Conservation (phyloP, 2,888 invertebrate genomes). For the Liodrosophila aerea region DNA sequence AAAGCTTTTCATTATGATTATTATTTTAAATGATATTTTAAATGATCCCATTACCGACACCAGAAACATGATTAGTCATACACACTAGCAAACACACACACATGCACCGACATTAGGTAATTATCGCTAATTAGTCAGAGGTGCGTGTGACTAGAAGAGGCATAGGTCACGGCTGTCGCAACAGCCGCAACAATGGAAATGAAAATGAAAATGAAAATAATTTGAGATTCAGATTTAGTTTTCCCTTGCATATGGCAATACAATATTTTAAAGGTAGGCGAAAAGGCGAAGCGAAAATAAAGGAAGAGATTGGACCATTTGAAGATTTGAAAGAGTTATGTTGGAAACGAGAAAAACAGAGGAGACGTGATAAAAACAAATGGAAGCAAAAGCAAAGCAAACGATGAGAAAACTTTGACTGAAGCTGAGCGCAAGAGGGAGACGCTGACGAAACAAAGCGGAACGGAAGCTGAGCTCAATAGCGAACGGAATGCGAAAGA, state of each 20-base stretch:
- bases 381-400: slow-evolving; percentile 20
- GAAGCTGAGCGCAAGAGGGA: not conserved
- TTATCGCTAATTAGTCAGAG: slow-evolving; percentile 51
- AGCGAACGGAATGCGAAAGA: slow-evolving; percentile 43
- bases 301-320: slow-evolving; percentile 19
- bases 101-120: slow-evolving; percentile 1
- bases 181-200: slow-evolving; percentile 5
- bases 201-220: not conserved
- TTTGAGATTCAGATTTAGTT: not conserved
- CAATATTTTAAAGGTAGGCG: slow-evolving; percentile 48
- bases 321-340: slow-evolving; percentile 21
- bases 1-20: not conserved
- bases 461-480: slow-evolving; percentile 62
- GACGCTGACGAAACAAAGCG: slow-evolving; percentile 40
- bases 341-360: slow-evolving; percentile 41
- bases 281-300: too few species aligned
- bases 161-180: slow-evolving; percentile 47
- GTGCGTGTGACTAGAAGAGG: slow-evolving; percentile 30
- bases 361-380: slow-evolving; percentile 9
- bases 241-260: slow-evolving; percentile 20
- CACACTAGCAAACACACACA: not conserved
- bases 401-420: too few species aligned
- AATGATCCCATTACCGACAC: not conserved
- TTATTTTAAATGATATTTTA: not conserved
- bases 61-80: not conserved